Evolutionary conservation across 2,113 vertebrate species (phyloP).

Genomic region (Morone chrysops): DNA sequence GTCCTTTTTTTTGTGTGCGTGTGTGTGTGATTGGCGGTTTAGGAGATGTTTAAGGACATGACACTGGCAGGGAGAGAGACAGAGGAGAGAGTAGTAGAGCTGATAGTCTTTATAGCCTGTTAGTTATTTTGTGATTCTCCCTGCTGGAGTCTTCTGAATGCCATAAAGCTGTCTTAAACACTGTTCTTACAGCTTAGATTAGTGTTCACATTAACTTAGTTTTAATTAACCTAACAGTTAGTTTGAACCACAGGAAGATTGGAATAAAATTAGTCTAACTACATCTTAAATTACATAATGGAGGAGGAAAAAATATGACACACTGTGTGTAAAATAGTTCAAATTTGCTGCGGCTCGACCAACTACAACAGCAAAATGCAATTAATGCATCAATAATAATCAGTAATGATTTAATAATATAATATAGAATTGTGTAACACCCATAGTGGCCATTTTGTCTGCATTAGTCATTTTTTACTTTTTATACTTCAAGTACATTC

Average conservation of each 20-base stretch:
- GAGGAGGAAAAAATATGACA: not conserved
- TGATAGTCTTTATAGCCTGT: constrained; percentile 20
- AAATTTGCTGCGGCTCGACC: not conserved
- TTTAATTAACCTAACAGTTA: not conserved
- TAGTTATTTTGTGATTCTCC: not conserved
- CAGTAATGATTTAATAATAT: no score
- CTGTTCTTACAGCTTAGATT: not conserved
- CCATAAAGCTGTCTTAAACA: not conserved
- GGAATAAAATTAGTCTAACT: not conserved
- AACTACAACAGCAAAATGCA: not conserved
- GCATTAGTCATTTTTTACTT: not conserved
- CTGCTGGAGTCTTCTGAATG: constrained; percentile 1
- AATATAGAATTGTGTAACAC: not conserved
- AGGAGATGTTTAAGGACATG: constrained; percentile 32
- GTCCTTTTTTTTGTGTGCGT: not conserved
- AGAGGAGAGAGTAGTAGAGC: constrained; percentile 1
- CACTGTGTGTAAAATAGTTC: not conserved
- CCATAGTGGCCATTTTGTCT: not conserved
- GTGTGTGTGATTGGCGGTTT: constrained; percentile 24
- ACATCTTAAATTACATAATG: not conserved
- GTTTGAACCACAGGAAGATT: not conserved
- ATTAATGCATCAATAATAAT: not conserved
- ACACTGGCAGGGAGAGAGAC: not conserved
- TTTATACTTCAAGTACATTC: not conserved
- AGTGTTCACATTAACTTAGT: not conserved